phyloP scores from a whole-genome alignment of 2,113 vertebrate genomes.

The Xenus cinereus region DNA sequence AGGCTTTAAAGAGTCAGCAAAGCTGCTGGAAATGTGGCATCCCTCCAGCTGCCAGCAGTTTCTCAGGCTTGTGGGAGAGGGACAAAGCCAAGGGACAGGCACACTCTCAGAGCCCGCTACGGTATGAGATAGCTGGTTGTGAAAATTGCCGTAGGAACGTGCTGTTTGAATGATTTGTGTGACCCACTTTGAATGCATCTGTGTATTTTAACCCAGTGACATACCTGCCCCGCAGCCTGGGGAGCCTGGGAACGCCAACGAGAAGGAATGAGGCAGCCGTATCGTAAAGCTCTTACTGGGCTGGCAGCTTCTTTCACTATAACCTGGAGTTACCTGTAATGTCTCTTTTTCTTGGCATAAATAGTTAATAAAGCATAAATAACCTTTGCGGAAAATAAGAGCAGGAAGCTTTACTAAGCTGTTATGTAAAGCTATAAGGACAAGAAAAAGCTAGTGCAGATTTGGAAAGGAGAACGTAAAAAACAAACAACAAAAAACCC shows the following conservation, averaged over 20 bases:
- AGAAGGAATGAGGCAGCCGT: background rate
- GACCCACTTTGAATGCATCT: background rate
- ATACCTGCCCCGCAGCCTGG: background rate
- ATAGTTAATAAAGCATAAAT: background rate
- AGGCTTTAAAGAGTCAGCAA: constrained; percentile 30
- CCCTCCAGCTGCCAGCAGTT: background rate
- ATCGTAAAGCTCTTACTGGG: background rate
- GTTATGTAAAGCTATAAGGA: background rate
- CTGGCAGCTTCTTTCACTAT: background rate
- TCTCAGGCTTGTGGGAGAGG: background rate
- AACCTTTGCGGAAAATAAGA: background rate
- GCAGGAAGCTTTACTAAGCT: background rate
- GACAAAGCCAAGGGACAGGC: background rate
- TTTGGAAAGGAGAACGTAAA: background rate
- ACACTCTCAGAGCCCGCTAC: fast-evolving
- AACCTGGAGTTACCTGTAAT: background rate
- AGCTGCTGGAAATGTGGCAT: background rate
- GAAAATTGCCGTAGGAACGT: background rate
- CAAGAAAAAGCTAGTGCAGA: background rate
- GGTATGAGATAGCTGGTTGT: background rate
- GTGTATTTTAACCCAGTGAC: background rate
- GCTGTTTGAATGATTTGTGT: background rate
- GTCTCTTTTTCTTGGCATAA: background rate
- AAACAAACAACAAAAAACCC: background rate
- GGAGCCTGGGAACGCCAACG: background rate